Base-by-base conservation (phyloP, 2,888 invertebrate species). In the Hofmannophila pseudospretella region DNA sequence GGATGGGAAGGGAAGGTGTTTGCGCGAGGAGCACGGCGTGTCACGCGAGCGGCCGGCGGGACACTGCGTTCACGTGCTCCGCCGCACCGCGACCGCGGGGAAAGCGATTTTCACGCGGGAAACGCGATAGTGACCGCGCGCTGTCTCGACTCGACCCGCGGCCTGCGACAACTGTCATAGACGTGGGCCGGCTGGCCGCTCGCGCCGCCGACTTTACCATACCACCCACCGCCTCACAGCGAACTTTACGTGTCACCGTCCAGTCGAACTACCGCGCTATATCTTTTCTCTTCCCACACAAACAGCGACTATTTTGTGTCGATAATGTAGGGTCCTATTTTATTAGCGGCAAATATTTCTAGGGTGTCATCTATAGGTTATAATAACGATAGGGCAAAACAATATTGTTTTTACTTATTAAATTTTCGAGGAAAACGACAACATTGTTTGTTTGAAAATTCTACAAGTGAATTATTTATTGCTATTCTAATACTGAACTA, bases 81-180 rank as follows among this genome's bases (percentile, higher is more conserved):
- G 53, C 59, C 59, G 57, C 65, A 58, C 67, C 62, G 35, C 72
- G 66, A 65, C 66, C 74, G 78, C 78, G 73, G 79, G 84, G 82
- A 85, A 85, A 85, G 77, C 81, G 74, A 67, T 86, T 86, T 85
- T 72, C 85, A 81, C 80, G 79, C 81, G 81, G 80, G 79, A 79
- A 82, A 80, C 69, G 66, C 72, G 76, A 79, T 75, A 78, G 73
- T 80, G 78, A 70, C 78, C 79, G 72, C 60, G 66, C 67, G 74
- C 75, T 76, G 72, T 79, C 79, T n/a, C n/a, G 16, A 77, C 80
- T 75, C 72, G 59, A 58, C 54, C 64, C 75, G 69, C 74, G 75
- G 68, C 65, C 67, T 68, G 63, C 59, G 54, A 54, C 70, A 61
- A 81, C 80, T 81, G 81, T 80, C 80, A 30, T 27, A 59, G 42